These are phyloP conservation scores for Perccottus glenii DNA, from an alignment of 2,113 vertebrate genomes.

Conservation along the genomic window DNA sequence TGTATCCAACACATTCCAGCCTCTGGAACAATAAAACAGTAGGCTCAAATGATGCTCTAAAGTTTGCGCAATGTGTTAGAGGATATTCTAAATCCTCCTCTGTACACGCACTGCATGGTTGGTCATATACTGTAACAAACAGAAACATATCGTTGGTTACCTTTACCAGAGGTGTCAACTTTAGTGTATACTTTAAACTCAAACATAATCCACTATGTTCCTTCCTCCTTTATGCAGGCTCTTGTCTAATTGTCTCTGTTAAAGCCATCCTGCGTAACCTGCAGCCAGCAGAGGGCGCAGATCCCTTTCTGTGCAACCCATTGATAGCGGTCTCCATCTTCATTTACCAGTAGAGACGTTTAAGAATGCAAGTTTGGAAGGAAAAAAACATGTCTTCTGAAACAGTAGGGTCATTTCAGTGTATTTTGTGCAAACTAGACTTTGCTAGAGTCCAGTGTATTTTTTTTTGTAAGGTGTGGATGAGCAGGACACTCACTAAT, in stretches of 20 bases:
- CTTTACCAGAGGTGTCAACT: background rate
- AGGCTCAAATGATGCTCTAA: background rate
- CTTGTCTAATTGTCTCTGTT: conserved; percentile 3
- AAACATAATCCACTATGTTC: background rate
- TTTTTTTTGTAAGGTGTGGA: too few species aligned
- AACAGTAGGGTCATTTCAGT: too few species aligned
- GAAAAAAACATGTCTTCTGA: too few species aligned
- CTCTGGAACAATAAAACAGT: conserved; percentile 21
- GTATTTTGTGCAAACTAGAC: too few species aligned
- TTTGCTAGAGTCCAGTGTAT: too few species aligned
- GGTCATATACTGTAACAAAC: background rate
- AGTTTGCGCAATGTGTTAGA: background rate
- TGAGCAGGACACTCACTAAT: too few species aligned
- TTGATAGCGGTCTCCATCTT: too few species aligned
- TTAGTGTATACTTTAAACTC: background rate
- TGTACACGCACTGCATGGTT: conserved; percentile 4
- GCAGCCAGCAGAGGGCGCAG: too few species aligned
- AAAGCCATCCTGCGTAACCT: too few species aligned
- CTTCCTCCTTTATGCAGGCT: background rate
- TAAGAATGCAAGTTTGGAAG: too few species aligned
- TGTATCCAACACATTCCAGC: conserved; percentile 24
- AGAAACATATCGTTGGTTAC: background rate
- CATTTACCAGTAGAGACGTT: too few species aligned
- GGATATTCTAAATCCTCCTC: background rate
- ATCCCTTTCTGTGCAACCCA: too few species aligned